These are phyloP conservation scores for Zophobas atratus DNA, from an alignment of 1,140 invertebrate species.

Conservation along the genomic window DNA sequence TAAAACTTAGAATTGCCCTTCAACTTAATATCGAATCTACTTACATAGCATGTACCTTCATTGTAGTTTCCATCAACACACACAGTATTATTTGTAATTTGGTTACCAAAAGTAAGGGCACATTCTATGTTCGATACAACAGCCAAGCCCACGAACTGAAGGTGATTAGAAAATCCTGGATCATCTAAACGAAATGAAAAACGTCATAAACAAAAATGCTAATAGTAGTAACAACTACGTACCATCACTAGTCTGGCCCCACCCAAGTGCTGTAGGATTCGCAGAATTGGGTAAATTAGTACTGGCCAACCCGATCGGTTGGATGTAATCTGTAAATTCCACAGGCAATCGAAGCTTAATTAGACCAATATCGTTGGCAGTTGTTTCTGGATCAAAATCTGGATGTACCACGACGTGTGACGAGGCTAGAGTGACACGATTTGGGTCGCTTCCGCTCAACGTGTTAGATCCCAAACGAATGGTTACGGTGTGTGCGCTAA, in stretches of 20 bases:
- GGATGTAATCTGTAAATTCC: constrained; percentile 9
- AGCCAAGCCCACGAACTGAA: background rate
- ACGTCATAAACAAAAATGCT: background rate
- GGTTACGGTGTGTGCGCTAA: background rate
- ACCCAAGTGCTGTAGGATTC: background rate
- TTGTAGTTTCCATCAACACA: constrained; percentile 34
- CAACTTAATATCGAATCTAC: background rate
- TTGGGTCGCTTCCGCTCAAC: background rate
- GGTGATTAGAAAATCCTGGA: background rate
- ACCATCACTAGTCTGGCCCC: constrained; percentile 1
- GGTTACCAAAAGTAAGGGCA: constrained; percentile 7
- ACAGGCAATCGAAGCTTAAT: background rate
- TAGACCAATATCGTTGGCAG: background rate
- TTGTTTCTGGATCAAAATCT: constrained; percentile 6
- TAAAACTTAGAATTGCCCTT: background rate
- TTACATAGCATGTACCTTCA: constrained; percentile 21
- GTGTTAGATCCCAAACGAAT: background rate
- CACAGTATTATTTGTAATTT: constrained; percentile 21
- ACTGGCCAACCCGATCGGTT: background rate
- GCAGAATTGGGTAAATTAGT: background rate
- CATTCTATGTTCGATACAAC: constrained; percentile 19
- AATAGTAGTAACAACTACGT: background rate
- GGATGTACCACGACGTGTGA: background rate
- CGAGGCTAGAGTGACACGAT: background rate
- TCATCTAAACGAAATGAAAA: background rate